Base-by-base conservation (phyloP, 2,797 vertebrate genomes). In the Perodicticus potto region DNA sequence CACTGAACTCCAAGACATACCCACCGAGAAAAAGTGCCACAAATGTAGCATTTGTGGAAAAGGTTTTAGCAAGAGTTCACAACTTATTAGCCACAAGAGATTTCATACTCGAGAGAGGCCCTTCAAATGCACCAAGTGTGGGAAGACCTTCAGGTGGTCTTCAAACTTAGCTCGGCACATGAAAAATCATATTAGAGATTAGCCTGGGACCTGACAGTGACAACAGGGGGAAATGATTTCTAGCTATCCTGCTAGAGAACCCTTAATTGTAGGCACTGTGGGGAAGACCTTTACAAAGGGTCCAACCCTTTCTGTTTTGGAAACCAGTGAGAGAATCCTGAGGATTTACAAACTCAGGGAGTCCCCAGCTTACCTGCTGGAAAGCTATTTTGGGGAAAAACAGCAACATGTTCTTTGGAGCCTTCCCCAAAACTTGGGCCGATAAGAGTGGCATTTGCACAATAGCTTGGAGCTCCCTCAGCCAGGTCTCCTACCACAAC, bases 91-190 rank as follows among this genome's bases (percentile, higher is more conserved):
- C 80, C 97, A 98, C 87, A 96, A 83, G 89, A 84, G 96, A 25
- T 97, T 97, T 5, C 97, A 98, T 65, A 97, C 97, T 2, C 91
- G 97, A 16, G 97, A 97, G 92, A 96, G 97, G 84, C 97, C 96
- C 13, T 97, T 97, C 86, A 94, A 94, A 32, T 98, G 97, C 45
- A 40, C 17, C 1, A 45, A 92, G 49, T 98, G 97, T 7, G 97
- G 93, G n/a, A 97, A 97, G 89, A 95, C 96, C 85, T 98, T 98
- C 88, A 93, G 98, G 55, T 98, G 97, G 97, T 92, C 97, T 72
- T 98, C 97, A 6, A 98, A 98, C 45, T 29, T 98, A 93, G 45
- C 97, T 25, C 94, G 97, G 43, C 97, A 98, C 40, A 57, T 95
- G 96, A 98, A 97, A 74, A 96, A 73, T 32, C 97, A 97, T 9